Base-by-base conservation (phyloP, 2,797 vertebrate species). In the Epinephelus awoara region DNA sequence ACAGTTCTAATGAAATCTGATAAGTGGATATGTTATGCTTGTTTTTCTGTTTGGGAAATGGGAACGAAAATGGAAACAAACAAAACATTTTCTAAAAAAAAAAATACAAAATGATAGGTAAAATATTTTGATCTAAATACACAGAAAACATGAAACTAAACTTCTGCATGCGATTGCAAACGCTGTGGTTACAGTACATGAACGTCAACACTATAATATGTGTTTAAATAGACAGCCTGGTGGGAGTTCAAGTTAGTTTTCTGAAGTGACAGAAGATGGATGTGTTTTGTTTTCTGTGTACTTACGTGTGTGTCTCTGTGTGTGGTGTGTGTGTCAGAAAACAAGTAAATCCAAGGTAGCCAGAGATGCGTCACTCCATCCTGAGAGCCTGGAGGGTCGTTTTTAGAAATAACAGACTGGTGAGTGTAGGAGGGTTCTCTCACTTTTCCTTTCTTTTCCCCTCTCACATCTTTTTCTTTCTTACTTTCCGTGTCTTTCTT, bases 1-100 rank as follows among this genome's bases (percentile, higher is more conserved):
- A 89, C 86, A 88, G 76, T 82, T 83, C 29, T 86, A 84, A 86
- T 87, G 72, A 84, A 91, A 92, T 91, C 82, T 86, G 86, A 92
- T 90, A 86, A 91, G 83, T 80, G 67, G 84, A 89, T 91, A 71
- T 61, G 81, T 55, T 77, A 84, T 85, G 89, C 77, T 77, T 81
- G 63, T 90, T 85, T 34, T 89, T 80, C 83, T 84, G 75, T 70
- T 84, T 70, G 57, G 13, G 65, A 81, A 84, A 74, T 12, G 12
- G 79, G 66, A 82, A 61, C 62, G 57, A 68, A 85, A 86, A 75
- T 62, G n/a, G 46, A 88, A 73, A 80, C n/a, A 57, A 75, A 85
- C n/a, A 72, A 80, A 58, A 61, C 10, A 19, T 29, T 69, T 46
- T 2, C 10, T 70, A 13, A 19, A 46, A 49, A 19, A 29, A 44